Base-by-base conservation (phyloP, 2,113 vertebrate species). In the Erpornis zantholeuca region DNA sequence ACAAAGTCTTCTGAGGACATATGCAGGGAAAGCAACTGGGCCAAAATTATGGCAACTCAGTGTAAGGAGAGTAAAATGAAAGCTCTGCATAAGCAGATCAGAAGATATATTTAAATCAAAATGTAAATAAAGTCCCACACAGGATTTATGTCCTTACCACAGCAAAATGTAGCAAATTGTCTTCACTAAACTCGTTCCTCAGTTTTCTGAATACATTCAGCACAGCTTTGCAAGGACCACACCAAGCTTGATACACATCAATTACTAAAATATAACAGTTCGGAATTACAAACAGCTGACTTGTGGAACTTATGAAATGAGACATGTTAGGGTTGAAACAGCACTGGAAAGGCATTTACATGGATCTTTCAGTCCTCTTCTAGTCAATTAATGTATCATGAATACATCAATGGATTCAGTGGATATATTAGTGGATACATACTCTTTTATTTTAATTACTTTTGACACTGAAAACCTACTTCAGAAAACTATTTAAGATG, bases 141-240 rank as follows among this genome's bases (percentile, higher is more conserved):
- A 49, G 69, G 87, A 90, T 42, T 25, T 60, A 33, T n/a, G 79
- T 91, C 15, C 97, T 98, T 97, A 98, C 98, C 79, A 97, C 94
- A 0, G 76, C 97, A 96, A 98, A 98, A 88, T 98, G 96, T 56
- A 98, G 87, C 64, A 98, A 10, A 45, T 98, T 92, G 1, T 98
- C 98, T 28, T 98, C 98, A 7, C 95, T 78, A 8, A 94, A 92
- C 21, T 98, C 97, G 1, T 53, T 97, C 96, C 95, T 97, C 88
- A 98, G 35, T 91, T 95, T 98, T 95, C 79, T 96, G 84, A 98
- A 96, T 84, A 98, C 88, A 73, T 60, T 36, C 42, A 94, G 25
- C 49, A 98, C 94, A 45, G 98, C 98, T 98, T 98, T 98, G 96
- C 98, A 98, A 78, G 98, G 98, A 76, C 98, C 98, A 77, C 98